Percentiles rank a stretch among this genome's conserved stretches.
These are phyloP conservation scores for Gila orcuttii DNA, from an alignment of 2,113 vertebrate species.

Conservation along the genomic window DNA sequence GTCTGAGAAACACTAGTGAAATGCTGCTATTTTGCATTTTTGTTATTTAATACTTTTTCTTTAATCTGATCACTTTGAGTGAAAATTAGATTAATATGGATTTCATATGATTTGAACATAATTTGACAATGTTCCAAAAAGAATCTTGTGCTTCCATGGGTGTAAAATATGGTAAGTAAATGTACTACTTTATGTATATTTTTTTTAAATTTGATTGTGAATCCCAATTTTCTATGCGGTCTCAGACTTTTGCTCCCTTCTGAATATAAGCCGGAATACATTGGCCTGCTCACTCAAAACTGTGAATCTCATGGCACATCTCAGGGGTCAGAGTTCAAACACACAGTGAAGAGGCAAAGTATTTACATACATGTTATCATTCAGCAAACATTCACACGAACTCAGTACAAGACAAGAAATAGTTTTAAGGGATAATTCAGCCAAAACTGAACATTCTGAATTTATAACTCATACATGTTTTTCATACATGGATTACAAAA, in stretches of 20 bases:
- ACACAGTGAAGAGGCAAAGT: neutral
- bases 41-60: neutral
- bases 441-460: neutral
- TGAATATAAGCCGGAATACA: neutral
- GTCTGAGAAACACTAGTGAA: neutral
- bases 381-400: neutral
- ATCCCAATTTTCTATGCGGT: neutral
- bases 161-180: neutral
- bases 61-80: neutral
- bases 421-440: neutral
- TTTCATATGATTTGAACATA: neutral
- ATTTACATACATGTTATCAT: neutral
- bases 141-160: neutral
- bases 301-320: neutral
- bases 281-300: neutral
- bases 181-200: neutral
- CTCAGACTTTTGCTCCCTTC: neutral
- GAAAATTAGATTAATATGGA: neutral
- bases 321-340: conserved; percentile 6
- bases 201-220: neutral
- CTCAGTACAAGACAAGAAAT: neutral
- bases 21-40: neutral
- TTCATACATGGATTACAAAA: neutral
- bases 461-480: neutral
- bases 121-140: neutral